Conservation (phyloP, 2,113 vertebrate genomes). For the Pelvicachromis taeniatus region DNA sequence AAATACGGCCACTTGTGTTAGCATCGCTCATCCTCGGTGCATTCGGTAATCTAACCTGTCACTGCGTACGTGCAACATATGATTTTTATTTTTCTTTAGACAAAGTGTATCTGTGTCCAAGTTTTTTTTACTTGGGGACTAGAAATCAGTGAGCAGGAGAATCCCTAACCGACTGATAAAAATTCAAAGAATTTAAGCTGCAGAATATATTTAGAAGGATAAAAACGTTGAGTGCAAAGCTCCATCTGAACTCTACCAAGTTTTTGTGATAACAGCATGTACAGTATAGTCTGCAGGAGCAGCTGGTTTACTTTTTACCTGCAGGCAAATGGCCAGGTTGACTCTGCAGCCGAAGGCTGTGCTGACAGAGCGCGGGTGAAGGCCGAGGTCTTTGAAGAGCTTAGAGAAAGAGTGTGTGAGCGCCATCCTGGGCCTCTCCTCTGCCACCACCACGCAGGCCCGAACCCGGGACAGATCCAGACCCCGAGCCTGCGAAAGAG, state of each 20-base stretch:
- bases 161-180: neutral
- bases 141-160: neutral
- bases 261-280: neutral
- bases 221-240: neutral
- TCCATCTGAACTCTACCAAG: neutral
- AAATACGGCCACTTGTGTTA: neutral
- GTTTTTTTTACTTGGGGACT: neutral
- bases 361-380: conserved; percentile 94
- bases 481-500: conserved; percentile 81
- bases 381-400: conserved; percentile 95
- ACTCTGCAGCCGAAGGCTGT: conserved; percentile 97
- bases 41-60: neutral
- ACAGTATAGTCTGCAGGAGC: neutral
- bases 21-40: accelerated
- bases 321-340: conserved; percentile 96
- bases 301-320: conserved; percentile 70
- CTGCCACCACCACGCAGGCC: conserved; percentile 95
- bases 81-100: accelerated
- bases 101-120: neutral
- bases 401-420: conserved; percentile 98
- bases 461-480: conserved; percentile 94
- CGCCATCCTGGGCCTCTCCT: conserved; percentile 92
- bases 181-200: neutral
- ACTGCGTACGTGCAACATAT: neutral
- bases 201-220: neutral